Evolutionary conservation across 2,113 vertebrate genomes (phyloP).

Genomic region (Tachysurus vachellii): DNA sequence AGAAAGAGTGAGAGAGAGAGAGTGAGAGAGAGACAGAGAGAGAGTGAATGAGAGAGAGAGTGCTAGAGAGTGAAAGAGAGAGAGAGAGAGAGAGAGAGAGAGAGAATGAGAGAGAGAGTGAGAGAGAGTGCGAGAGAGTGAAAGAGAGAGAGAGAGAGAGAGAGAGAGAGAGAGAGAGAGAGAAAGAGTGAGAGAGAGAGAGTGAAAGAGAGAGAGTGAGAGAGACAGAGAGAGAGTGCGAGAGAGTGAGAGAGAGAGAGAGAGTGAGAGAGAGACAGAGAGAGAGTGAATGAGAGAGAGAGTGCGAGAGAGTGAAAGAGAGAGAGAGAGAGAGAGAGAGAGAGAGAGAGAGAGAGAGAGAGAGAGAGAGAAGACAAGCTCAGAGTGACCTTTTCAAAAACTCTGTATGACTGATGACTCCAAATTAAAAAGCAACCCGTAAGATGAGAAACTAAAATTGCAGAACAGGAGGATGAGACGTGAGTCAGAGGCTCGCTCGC

Average conservation of each 20-base stretch:
- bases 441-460: neutral
- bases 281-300: neutral
- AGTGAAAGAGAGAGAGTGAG: too few relatives aligned
- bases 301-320: neutral
- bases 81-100: neutral
- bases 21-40: too few relatives aligned
- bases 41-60: too few relatives aligned
- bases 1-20: neutral
- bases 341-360: neutral
- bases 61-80: too few relatives aligned
- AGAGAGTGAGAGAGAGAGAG: neutral
- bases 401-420: slow-evolving; percentile 44
- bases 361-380: slow-evolving; percentile 13
- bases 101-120: too few relatives aligned
- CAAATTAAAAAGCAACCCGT: neutral
- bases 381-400: slow-evolving; percentile 41
- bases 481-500: neutral
- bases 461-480: neutral
- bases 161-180: neutral
- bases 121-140: too few relatives aligned
- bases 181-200: too few relatives aligned
- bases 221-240: too few relatives aligned
- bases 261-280: too few relatives aligned
- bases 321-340: too few relatives aligned
- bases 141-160: too few relatives aligned